These are phyloP conservation scores for Chamaea fasciata DNA, from an alignment of 2,113 vertebrate species.

Conservation along the genomic window DNA sequence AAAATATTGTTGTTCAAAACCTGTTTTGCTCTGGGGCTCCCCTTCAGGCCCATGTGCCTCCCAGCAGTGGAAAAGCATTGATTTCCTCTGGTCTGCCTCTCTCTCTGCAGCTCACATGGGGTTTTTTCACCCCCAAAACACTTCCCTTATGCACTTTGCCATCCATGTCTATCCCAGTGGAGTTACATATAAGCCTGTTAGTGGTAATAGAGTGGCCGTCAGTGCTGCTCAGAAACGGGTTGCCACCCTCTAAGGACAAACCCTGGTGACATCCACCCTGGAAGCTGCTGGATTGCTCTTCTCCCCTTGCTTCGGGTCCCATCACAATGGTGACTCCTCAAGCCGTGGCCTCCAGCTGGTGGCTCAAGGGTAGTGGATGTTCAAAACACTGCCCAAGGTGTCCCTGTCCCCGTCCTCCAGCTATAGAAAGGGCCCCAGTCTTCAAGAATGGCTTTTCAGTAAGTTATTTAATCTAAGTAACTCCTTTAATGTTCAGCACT, in stretches of 20 bases:
- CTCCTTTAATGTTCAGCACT: rapidly evolving
- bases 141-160: neutral
- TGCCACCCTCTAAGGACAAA: neutral
- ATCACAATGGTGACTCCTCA: neutral
- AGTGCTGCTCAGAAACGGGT: neutral
- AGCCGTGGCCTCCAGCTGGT: rapidly evolving
- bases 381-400: neutral
- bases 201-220: neutral
- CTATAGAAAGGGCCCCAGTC: too few species aligned
- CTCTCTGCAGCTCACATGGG: neutral
- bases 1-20: neutral
- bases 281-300: neutral
- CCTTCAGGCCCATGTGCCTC: rapidly evolving
- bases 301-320: rapidly evolving
- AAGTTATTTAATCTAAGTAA: neutral
- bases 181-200: neutral
- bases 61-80: rapidly evolving
- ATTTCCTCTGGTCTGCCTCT: neutral
- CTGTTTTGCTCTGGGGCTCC: neutral
- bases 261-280: neutral
- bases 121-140: neutral
- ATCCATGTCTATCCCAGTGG: neutral
- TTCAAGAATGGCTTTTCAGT: neutral
- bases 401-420: neutral
- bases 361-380: neutral